phyloP scores from a whole-genome alignment of 2,797 vertebrate genomes.

The Limosa lapponica region DNA sequence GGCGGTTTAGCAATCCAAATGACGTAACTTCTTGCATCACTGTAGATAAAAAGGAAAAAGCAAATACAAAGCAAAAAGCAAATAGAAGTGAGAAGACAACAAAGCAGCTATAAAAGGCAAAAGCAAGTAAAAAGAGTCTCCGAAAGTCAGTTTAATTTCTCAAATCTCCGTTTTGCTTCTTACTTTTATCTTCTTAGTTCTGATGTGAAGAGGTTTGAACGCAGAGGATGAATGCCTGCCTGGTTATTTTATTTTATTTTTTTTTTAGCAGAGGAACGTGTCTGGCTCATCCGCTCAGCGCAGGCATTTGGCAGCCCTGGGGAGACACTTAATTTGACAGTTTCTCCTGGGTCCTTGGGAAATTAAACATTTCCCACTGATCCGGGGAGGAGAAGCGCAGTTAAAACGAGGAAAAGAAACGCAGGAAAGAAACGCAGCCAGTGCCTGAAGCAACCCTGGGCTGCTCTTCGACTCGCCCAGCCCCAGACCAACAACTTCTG shows the following conservation, averaged over 20 bases:
- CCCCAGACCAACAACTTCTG: rapidly evolving
- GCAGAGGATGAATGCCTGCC: background rate
- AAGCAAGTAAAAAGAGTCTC: background rate
- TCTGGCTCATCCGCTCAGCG: background rate
- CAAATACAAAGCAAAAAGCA: slow-evolving; percentile 25
- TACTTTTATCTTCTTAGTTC: background rate
- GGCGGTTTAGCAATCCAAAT: background rate
- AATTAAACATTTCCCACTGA: slow-evolving; percentile 2
- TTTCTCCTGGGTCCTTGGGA: background rate
- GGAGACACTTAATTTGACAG: background rate
- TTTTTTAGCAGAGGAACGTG: background rate
- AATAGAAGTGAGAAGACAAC: background rate
- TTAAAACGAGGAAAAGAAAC: background rate
- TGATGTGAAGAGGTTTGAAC: background rate
- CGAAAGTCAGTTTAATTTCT: background rate
- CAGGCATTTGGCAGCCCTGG: background rate
- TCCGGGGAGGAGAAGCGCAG: background rate
- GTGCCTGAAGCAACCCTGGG: background rate
- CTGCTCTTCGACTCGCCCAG: background rate
- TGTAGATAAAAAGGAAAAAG: slow-evolving; percentile 3
- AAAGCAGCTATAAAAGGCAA: background rate
- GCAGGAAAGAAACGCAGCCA: background rate
- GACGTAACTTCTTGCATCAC: background rate
- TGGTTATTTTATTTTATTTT: background rate
- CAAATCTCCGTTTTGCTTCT: background rate